Percentiles rank a stretch among this genome's conserved stretches.
Evolutionary conservation across 2,888 invertebrate genomes (phyloP).

Genomic region (Cephus pygmeus): DNA sequence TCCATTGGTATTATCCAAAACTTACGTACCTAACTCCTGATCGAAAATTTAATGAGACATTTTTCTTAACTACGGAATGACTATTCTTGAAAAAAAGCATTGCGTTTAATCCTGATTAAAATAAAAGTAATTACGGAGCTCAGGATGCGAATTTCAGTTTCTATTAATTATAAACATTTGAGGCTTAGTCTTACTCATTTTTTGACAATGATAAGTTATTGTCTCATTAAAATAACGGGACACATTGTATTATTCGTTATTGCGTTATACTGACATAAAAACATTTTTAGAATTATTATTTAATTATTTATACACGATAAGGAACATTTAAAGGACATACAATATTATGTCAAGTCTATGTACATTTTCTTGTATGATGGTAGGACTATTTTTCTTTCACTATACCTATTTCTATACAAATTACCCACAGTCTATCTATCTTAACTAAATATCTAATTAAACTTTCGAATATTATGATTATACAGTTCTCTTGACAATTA

Average conservation of each 20-base stretch:
- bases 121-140: neutral
- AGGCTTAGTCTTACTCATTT: neutral
- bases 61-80: neutral
- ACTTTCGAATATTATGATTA: neutral
- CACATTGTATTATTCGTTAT: slow-evolving; percentile 27
- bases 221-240: slow-evolving; percentile 36
- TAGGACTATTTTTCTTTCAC: slow-evolving; percentile 20
- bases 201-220: slow-evolving; percentile 12
- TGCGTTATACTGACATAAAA: slow-evolving; percentile 32
- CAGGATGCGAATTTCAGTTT: neutral
- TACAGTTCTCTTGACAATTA: neutral
- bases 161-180: neutral
- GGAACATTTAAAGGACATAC: slow-evolving; percentile 35
- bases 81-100: neutral
- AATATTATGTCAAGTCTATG: slow-evolving; percentile 43
- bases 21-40: neutral
- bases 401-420: slow-evolving; percentile 9
- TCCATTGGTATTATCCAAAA: neutral
- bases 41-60: neutral
- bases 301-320: neutral
- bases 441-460: neutral
- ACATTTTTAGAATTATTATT: slow-evolving; percentile 8
- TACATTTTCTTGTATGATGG: slow-evolving; percentile 37
- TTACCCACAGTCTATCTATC: neutral
- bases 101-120: neutral